Percentiles rank a stretch among this genome's conserved stretches.
Evolutionary conservation across 2,113 vertebrate genomes (phyloP).

Genomic region (Mormyrus lacerda): DNA sequence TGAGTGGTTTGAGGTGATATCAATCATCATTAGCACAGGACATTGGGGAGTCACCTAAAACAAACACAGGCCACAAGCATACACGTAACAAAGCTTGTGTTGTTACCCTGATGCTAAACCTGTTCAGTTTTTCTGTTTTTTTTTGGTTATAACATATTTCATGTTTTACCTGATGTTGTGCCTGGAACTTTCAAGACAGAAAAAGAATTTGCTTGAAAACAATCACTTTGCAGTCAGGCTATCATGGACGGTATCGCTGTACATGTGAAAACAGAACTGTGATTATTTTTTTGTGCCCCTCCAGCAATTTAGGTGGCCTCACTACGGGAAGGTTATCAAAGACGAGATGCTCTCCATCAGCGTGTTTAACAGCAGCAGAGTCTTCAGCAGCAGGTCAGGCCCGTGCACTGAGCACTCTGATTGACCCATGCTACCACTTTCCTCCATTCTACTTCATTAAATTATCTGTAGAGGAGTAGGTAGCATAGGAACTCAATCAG

Average conservation of each 20-base stretch:
- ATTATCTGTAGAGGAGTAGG: not conserved
- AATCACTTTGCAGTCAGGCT: not conserved
- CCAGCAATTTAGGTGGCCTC: slow-evolving; percentile 83
- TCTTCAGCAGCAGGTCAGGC: slow-evolving; percentile 81
- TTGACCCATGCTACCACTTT: not conserved
- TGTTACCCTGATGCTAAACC: not conserved
- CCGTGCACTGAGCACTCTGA: not conserved
- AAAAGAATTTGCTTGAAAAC: not conserved
- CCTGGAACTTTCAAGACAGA: not conserved
- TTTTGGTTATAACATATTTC: not conserved
- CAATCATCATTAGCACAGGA: not conserved
- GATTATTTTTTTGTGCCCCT: not conserved
- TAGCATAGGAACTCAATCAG: not conserved
- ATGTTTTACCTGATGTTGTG: not conserved
- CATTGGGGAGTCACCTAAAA: not conserved
- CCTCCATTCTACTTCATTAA: not conserved
- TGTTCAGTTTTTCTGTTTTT: not conserved
- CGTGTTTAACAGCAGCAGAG: slow-evolving; percentile 80
- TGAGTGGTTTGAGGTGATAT: not conserved
- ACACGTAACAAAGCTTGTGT: not conserved
- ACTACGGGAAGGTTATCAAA: slow-evolving; percentile 66
- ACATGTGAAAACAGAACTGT: not conserved
- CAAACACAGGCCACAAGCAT: not conserved
- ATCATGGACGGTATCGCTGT: not conserved
- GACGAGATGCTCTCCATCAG: slow-evolving; percentile 70